These are phyloP conservation scores for Cyanoliseus patagonus DNA, from an alignment of 2,113 vertebrate genomes.

Conservation along the genomic window DNA sequence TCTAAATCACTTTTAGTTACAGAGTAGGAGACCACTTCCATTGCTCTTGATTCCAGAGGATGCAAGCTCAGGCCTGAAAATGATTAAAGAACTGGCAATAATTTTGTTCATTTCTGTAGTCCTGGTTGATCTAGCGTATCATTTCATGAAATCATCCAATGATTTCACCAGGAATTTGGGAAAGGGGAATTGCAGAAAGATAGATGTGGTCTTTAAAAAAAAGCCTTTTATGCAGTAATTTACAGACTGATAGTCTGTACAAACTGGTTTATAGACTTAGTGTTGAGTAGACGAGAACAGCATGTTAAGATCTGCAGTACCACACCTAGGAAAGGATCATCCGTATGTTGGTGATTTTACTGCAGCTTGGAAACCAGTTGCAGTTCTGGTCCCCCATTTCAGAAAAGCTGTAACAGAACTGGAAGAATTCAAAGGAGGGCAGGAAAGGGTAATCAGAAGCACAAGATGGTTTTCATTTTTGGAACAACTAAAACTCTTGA, in stretches of 20 bases:
- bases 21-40: neutral
- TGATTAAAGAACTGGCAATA: neutral
- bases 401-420: neutral
- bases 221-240: neutral
- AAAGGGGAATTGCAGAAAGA: neutral
- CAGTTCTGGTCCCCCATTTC: neutral
- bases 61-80: neutral
- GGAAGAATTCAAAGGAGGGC: neutral
- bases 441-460: neutral
- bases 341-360: neutral
- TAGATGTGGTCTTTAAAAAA: neutral
- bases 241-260: neutral
- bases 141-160: neutral
- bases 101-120: neutral
- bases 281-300: neutral
- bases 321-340: neutral
- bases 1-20: neutral
- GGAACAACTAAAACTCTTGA: neutral
- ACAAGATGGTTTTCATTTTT: neutral
- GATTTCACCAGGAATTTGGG: neutral
- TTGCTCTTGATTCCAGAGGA: neutral
- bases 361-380: neutral
- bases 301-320: neutral
- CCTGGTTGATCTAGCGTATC: neutral
- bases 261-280: neutral